These are phyloP conservation scores for Euproctis similis DNA, from an alignment of 2,888 invertebrate species.

Conservation along the genomic window DNA sequence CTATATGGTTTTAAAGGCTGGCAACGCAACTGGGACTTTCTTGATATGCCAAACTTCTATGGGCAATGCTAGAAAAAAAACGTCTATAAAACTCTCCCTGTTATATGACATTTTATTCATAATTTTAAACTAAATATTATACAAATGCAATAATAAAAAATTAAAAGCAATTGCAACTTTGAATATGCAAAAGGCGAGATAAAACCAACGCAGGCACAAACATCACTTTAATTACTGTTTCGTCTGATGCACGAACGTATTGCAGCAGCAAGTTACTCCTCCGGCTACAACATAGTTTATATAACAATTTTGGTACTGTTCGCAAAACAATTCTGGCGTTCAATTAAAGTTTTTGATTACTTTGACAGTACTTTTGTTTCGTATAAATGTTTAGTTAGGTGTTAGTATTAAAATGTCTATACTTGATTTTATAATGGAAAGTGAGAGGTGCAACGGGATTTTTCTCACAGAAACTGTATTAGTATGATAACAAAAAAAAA, in stretches of 20 bases:
- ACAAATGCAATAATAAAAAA: not conserved
- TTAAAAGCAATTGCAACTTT: not conserved
- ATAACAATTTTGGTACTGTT: not conserved
- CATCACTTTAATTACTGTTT: constrained; percentile 1
- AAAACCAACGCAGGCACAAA: not conserved
- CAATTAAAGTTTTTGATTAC: constrained; percentile 1
- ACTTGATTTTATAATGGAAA: too few relatives aligned
- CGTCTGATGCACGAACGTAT: not conserved
- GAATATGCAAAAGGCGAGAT: not conserved
- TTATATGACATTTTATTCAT: too few relatives aligned
- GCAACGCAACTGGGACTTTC: too few relatives aligned
- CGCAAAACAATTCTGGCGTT: not conserved
- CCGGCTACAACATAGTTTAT: not conserved
- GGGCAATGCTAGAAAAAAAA: too few relatives aligned
- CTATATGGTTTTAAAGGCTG: too few relatives aligned
- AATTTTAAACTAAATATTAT: not conserved
- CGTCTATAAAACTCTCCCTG: too few relatives aligned
- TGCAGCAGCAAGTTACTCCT: not conserved
- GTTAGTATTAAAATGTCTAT: too few relatives aligned
- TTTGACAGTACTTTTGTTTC: not conserved
- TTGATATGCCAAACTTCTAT: too few relatives aligned
- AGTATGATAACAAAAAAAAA: too few relatives aligned
- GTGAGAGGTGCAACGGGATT: too few relatives aligned
- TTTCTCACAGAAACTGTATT: too few relatives aligned
- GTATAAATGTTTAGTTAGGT: too few relatives aligned